Percentiles rank a stretch among this genome's conserved stretches.
Conservation (phyloP, 1,140 invertebrate genomes). For the Whitmania pigra region DNA sequence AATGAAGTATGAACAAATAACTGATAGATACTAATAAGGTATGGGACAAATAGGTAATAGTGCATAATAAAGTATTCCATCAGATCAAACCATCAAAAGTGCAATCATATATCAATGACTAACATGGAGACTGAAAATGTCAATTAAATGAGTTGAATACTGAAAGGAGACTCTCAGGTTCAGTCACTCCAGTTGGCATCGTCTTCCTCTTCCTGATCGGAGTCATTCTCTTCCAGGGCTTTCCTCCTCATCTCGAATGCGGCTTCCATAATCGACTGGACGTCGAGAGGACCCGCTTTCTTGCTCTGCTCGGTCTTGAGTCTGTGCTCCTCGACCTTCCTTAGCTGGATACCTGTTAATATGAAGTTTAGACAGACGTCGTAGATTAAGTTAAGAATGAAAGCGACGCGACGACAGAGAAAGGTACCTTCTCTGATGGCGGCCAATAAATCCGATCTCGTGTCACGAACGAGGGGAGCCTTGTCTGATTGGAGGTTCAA, state of each 20-base stretch:
- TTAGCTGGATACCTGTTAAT: conserved; percentile 64
- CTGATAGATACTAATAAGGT: too few species aligned
- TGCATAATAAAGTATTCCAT: too few species aligned
- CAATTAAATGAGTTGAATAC: too few species aligned
- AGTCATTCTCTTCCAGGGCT: conserved; percentile 84
- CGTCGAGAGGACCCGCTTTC: conserved; percentile 66
- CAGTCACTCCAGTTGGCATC: conserved; percentile 28
- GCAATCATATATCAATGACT: too few species aligned
- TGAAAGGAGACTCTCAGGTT: not conserved
- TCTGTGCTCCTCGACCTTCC: conserved; percentile 79
- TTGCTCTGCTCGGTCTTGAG: conserved; percentile 56
- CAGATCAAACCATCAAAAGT: too few species aligned
- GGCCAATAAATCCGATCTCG: conserved; percentile 72
- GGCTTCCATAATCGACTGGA: conserved; percentile 76
- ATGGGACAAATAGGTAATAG: too few species aligned
- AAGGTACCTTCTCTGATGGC: conserved; percentile 71
- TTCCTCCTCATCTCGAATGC: conserved; percentile 56
- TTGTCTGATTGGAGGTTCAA: conserved; percentile 17
- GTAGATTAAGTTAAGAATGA: not conserved
- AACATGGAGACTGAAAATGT: too few species aligned
- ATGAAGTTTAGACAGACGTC: not conserved
- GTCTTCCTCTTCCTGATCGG: conserved; percentile 56
- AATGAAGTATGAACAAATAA: too few species aligned
- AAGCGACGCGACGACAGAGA: not conserved
- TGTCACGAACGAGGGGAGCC: conserved; percentile 41